Conservation (phyloP, 2,113 vertebrate genomes). For the Polypterus bichir region DNA sequence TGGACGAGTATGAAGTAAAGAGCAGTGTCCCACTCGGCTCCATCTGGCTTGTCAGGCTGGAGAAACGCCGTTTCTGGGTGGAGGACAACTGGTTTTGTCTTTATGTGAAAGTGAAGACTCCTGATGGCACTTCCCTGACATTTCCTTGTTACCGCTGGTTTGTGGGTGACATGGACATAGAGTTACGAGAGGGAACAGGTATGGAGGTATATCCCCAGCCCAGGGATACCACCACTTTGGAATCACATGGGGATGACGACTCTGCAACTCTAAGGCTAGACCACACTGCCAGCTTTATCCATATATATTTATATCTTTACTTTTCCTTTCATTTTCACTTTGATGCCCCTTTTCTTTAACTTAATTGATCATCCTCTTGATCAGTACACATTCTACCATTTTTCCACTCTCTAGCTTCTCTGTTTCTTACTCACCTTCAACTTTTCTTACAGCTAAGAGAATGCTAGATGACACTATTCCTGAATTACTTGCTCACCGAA, state of each 20-base stretch:
- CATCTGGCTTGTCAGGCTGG: conserved; percentile 50
- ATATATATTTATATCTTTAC: too few species aligned
- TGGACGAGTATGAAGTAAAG: conserved; percentile 46
- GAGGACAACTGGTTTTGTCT: conserved; percentile 70
- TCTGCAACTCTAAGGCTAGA: too few species aligned
- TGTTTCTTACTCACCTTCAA: too few species aligned
- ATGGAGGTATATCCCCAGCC: conserved; percentile 3
- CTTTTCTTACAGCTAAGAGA: conserved; percentile 37
- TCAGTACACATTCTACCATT: background rate
- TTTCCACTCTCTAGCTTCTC: background rate
- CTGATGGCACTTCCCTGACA: conserved; percentile 16
- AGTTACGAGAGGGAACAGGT: conserved; percentile 58
- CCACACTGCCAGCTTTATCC: too few species aligned
- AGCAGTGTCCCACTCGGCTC: conserved; percentile 38
- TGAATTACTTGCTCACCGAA: conserved; percentile 44
- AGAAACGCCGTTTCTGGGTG: conserved; percentile 54
- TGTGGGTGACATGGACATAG: conserved; percentile 36
- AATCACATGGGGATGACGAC: too few species aligned
- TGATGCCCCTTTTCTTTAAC: too few species aligned
- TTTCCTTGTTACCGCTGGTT: conserved; percentile 71
- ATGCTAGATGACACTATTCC: conserved; percentile 27
- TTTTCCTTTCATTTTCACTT: too few species aligned
- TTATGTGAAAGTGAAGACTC: conserved; percentile 40
- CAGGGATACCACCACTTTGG: background rate
- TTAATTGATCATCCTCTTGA: background rate